These are phyloP conservation scores for Unio delphinus DNA, from an alignment of 2,888 invertebrate genomes.

Conservation along the genomic window DNA sequence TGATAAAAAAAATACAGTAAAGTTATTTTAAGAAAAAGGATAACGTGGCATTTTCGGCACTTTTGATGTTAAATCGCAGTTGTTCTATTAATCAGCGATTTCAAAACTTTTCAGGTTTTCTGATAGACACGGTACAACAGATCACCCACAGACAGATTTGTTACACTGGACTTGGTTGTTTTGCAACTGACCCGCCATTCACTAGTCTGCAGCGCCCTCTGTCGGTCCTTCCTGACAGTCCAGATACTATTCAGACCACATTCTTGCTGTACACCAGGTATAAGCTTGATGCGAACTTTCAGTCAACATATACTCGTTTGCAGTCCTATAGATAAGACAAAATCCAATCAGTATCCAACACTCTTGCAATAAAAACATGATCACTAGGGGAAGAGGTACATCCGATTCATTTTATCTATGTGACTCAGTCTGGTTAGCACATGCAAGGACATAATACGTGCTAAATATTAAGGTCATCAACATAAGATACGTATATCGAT, in stretches of 20 bases:
- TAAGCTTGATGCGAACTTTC: no score
- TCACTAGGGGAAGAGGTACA: no score
- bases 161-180: slow-evolving; percentile 91
- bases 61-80: neutral
- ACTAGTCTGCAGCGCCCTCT: slow-evolving; percentile 79
- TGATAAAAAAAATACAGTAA: no score
- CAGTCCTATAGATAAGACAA: no score
- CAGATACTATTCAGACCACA: slow-evolving; percentile 27
- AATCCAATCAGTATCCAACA: no score
- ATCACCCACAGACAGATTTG: slow-evolving; percentile 76
- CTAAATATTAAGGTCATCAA: no score
- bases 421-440: no score
- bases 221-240: slow-evolving; percentile 36
- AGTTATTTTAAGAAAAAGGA: neutral
- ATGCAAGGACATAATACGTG: no score
- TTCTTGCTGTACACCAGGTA: slow-evolving; percentile 48
- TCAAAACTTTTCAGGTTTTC: slow-evolving; percentile 20
- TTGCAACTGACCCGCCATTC: slow-evolving; percentile 80
- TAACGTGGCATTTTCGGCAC: neutral
- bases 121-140: slow-evolving; percentile 22
- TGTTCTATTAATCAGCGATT: slow-evolving; percentile 4
- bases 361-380: no score
- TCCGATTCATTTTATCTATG: no score
- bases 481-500: no score
- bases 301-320: no score